Evolutionary conservation across 2,797 vertebrate species (phyloP).

Genomic region (Sebastes oblongus): DNA sequence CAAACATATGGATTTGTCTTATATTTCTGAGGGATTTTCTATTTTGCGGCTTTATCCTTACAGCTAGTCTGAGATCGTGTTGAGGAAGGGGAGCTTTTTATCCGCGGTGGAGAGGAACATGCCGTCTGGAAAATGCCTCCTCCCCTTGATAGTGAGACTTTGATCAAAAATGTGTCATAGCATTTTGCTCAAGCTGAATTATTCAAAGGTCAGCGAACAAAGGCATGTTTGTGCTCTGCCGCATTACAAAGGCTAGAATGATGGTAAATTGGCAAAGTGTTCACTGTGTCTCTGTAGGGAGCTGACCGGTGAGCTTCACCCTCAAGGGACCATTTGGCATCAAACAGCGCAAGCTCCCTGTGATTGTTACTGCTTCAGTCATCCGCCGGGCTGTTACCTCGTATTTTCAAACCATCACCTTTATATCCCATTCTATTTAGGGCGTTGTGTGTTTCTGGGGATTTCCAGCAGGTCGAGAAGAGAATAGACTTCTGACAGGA

Average conservation of each 20-base stretch:
- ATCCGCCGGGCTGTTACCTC: constrained; percentile 59
- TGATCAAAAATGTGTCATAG: constrained; percentile 80
- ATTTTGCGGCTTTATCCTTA: constrained; percentile 38
- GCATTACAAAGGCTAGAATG: constrained; percentile 73
- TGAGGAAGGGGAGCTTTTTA: constrained; percentile 60
- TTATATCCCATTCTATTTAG: constrained; percentile 63
- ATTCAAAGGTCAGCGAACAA: constrained; percentile 82
- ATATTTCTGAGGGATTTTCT: constrained; percentile 53
- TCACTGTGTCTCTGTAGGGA: constrained; percentile 66
- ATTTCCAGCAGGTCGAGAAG: constrained; percentile 39
- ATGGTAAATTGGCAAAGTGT: constrained; percentile 79
- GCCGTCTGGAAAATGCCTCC: constrained; percentile 59
- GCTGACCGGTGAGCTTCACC: constrained; percentile 68
- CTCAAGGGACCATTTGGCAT: constrained; percentile 73
- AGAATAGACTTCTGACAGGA: constrained; percentile 49
- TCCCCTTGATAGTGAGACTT: constrained; percentile 70
- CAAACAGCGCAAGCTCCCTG: constrained; percentile 69
- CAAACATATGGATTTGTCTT: constrained; percentile 42
- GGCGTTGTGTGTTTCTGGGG: constrained; percentile 41
- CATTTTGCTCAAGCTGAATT: constrained; percentile 76
- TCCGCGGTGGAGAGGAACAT: constrained; percentile 61
- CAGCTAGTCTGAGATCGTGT: constrained; percentile 40
- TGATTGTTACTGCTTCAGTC: constrained; percentile 71
- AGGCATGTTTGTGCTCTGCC: constrained; percentile 73
- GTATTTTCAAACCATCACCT: constrained; percentile 69